These are phyloP conservation scores for Ecliptopera silaceata DNA, from an alignment of 2,888 invertebrate genomes.

Conservation along the genomic window DNA sequence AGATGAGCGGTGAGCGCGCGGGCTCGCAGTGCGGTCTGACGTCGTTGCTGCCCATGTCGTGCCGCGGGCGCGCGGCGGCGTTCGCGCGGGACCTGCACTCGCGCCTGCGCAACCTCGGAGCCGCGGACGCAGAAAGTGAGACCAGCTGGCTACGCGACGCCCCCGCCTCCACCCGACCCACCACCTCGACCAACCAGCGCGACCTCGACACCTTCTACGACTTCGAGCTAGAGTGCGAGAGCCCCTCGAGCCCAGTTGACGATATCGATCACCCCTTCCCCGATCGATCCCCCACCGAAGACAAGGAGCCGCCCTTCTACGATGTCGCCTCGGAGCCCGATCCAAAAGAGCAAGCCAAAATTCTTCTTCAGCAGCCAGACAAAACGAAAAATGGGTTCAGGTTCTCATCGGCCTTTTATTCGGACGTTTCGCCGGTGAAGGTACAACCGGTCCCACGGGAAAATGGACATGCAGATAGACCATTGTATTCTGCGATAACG, in stretches of 20 bases:
- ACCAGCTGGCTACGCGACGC: conserved; percentile 69
- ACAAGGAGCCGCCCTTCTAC: conserved; percentile 81
- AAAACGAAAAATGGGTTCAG: conserved; percentile 76
- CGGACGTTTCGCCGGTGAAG: conserved; percentile 71
- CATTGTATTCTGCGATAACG: conserved; percentile 72
- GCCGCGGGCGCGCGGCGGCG: conserved; percentile 90
- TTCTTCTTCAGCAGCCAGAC: conserved; percentile 72
- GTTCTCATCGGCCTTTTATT: conserved; percentile 69
- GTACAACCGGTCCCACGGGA: conserved; percentile 69
- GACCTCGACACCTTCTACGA: conserved; percentile 85
- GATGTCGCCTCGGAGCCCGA: conserved; percentile 76
- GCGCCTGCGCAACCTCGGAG: conserved; percentile 87
- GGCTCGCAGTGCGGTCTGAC: conserved; percentile 86
- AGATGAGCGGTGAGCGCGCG: conserved; percentile 81
- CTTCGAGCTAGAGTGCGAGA: conserved; percentile 85
- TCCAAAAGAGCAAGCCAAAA: conserved; percentile 62
- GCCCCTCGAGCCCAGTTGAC: conserved; percentile 88
- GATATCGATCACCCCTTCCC: conserved; percentile 79
- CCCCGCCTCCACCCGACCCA: conserved; percentile 44
- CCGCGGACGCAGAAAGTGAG: conserved; percentile 72
- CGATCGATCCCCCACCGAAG: conserved; percentile 76
- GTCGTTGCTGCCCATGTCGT: conserved; percentile 89
- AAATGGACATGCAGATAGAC: conserved; percentile 72
- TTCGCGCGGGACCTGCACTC: conserved; percentile 91
- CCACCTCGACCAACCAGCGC: conserved; percentile 52